Base-by-base conservation (phyloP, 2,888 invertebrate species). In the Pseudococcus viburni region DNA sequence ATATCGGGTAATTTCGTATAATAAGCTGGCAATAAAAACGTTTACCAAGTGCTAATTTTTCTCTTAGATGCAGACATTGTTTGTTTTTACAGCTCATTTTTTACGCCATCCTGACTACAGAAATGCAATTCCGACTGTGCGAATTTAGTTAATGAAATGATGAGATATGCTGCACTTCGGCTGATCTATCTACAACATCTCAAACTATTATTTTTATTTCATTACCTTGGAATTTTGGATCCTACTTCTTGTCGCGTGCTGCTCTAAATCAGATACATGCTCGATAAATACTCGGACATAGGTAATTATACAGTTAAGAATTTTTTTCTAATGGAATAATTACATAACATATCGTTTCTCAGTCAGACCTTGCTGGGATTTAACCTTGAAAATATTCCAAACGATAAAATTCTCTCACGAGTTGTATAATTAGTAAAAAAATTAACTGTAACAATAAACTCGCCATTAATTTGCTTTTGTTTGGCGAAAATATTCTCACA, bases 401-500 rank as follows among this genome's bases (percentile, higher is more conserved):
- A 33, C 46, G 15, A 15, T 42, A 83, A 80, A 83, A 83, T 46
- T 83, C 46, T 83, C 80, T 83, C 80, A 83, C 80, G 80, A 83
- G 80, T 42, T 39, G n/a, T 83, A 83, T 83, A 83, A 83, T 83
- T 83, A 83, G 80, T 19, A 83, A 46, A 83, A n/a, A 83, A 83
- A 83, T 83, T 83, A 83, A 83, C 80, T 83, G 80, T 83, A 83
- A 83, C 46, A 83, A 83, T 83, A 83, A 83, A 83, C 42, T 83
- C 46, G 80, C 80, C 80, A 83, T 83, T 83, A 83, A 83, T 83
- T 83, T 83, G 19, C 33, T 46, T 46, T 83, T 83, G 80, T 83
- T 83, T 46, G 1, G 46, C 5, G 4, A 0, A 83, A 83, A 83
- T 83, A 46, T 83, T 83, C 80, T 46, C 80, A 83, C 80, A 83